Evolutionary conservation across 1,140 invertebrate species (phyloP).

Genomic region (Papilio dardanus): DNA sequence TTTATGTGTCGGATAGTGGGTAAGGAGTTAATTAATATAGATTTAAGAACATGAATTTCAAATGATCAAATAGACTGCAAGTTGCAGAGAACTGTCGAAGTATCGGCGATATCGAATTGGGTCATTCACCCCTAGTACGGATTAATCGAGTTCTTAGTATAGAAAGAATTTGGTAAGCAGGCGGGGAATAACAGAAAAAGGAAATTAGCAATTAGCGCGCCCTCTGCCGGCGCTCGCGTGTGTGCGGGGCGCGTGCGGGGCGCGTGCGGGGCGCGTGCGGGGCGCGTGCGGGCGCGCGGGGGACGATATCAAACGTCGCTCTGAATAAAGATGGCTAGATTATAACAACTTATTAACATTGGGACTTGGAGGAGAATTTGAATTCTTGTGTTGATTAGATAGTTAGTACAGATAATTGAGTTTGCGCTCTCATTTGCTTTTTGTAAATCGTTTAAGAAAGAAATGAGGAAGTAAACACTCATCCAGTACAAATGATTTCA

Average conservation of each 20-base stretch:
- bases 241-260: not conserved
- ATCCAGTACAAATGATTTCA: too few species aligned
- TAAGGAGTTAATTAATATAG: too few species aligned
- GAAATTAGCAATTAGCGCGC: constrained; percentile 13
- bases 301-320: not conserved
- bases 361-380: not conserved
- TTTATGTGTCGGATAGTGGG: too few species aligned
- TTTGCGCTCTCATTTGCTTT: not conserved
- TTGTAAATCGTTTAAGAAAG: not conserved
- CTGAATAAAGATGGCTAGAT: not conserved
- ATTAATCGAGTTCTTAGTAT: constrained; percentile 9
- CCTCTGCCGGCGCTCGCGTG: not conserved
- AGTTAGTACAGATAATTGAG: not conserved
- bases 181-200: constrained; percentile 14
- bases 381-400: not conserved
- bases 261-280: not conserved
- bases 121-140: not conserved
- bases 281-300: too few species aligned
- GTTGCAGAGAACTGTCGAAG: not conserved
- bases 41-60: not conserved
- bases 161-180: constrained; percentile 1
- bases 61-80: not conserved
- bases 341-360: constrained; percentile 18
- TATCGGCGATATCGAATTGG: not conserved
- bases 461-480: not conserved